phyloP scores from a whole-genome alignment of 2,797 vertebrate genomes.

The Pipistrellus kuhlii region DNA sequence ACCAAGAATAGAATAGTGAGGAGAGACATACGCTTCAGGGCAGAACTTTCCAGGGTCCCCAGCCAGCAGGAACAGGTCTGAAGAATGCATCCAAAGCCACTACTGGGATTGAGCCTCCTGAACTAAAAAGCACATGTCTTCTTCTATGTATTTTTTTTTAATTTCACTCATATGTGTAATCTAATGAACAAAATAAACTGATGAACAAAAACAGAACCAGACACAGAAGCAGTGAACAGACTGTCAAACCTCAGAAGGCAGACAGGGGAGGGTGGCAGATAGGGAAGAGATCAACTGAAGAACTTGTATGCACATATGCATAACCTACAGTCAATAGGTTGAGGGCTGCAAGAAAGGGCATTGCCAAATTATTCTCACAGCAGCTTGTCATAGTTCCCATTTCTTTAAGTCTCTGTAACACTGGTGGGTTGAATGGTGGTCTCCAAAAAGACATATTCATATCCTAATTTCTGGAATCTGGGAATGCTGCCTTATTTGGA shows the following conservation, averaged over 20 bases:
- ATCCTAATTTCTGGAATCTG: background rate
- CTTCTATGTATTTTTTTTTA: background rate
- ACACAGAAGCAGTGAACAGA: no score
- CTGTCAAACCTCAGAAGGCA: no score
- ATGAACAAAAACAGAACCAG: no score
- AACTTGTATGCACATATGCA: no score
- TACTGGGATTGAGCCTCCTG: background rate
- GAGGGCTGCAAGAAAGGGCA: background rate
- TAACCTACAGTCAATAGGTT: no score
- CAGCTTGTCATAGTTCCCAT: background rate
- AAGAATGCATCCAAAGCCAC: background rate
- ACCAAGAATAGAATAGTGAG: background rate
- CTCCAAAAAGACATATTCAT: background rate
- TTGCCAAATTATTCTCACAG: constrained; percentile 14
- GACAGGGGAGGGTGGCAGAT: no score
- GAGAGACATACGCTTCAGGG: background rate
- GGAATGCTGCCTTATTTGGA: background rate
- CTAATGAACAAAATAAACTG: no score
- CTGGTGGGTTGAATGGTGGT: background rate
- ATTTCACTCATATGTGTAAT: no score
- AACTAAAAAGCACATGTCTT: background rate
- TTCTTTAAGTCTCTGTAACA: constrained; percentile 9
- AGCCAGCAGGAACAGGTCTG: background rate
- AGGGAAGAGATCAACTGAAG: no score
- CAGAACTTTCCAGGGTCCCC: background rate